Conservation (phyloP, 2,888 invertebrate species). For the Branchellion lobata region DNA sequence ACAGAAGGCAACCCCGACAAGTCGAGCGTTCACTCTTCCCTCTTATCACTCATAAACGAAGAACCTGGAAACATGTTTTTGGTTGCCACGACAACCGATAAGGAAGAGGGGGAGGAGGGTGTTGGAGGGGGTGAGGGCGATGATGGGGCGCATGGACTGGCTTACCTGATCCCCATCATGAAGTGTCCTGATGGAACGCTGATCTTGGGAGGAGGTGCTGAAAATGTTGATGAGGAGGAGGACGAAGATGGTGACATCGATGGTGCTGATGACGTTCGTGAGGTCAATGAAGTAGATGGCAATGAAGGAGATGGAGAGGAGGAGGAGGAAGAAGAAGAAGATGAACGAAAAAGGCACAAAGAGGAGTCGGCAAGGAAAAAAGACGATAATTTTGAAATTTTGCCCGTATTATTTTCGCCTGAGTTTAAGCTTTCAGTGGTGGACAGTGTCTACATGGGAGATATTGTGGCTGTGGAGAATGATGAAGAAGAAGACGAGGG, state of each 20-base stretch:
- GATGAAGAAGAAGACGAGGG: constrained; percentile 16
- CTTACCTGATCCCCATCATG: constrained; percentile 40
- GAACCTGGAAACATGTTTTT: constrained; percentile 31
- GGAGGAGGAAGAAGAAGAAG: not conserved
- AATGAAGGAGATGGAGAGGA: not conserved
- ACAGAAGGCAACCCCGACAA: not conserved
- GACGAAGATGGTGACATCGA: not conserved
- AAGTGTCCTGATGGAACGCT: constrained; percentile 34
- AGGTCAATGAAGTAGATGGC: not conserved
- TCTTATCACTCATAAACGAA: constrained; percentile 32
- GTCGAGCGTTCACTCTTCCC: constrained; percentile 26
- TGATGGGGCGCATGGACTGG: constrained; percentile 12
- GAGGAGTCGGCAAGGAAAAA: not conserved
- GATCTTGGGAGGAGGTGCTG: constrained; percentile 8
- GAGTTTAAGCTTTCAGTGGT: constrained; percentile 28
- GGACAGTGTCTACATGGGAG: constrained; percentile 32
- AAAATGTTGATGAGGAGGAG: not conserved
- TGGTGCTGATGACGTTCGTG: not conserved
- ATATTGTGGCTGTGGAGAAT: not conserved
- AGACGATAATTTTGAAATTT: not conserved
- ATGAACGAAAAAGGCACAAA: not conserved
- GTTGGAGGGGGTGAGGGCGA: not conserved
- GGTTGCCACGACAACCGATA: constrained; percentile 16
- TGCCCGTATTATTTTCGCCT: constrained; percentile 25
- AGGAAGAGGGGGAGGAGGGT: not conserved